phyloP scores from a whole-genome alignment of 2,113 vertebrate genomes.

The Sylvia atricapilla region DNA sequence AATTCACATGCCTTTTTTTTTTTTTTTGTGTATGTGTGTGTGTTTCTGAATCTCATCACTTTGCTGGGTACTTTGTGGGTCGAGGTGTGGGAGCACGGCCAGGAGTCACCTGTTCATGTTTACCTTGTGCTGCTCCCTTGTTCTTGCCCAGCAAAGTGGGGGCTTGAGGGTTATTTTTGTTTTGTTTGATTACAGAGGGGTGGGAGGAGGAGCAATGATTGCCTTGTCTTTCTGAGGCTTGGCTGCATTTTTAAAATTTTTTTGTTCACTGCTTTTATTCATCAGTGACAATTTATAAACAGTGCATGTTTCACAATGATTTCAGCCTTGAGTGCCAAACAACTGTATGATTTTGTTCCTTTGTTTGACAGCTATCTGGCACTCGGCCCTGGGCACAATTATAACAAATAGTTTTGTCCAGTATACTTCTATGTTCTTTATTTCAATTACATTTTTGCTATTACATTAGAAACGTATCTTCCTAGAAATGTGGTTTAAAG shows the following conservation, averaged over 20 bases:
- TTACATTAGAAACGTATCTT: background rate
- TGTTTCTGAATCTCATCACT: background rate
- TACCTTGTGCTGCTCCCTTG: fast-evolving
- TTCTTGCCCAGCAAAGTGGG: background rate
- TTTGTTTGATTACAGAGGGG: background rate
- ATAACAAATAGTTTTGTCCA: background rate
- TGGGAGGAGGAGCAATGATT: background rate
- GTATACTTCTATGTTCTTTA: background rate
- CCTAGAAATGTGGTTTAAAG: background rate
- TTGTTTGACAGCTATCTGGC: conserved; percentile 61
- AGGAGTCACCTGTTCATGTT: background rate
- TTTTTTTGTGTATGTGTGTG: no score
- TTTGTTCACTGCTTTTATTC: conserved; percentile 54
- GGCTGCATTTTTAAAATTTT: conserved; percentile 52
- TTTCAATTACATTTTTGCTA: background rate
- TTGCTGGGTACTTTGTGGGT: background rate
- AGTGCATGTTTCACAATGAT: conserved; percentile 54
- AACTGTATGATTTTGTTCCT: conserved; percentile 61
- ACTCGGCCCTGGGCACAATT: background rate
- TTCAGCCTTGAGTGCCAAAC: conserved; percentile 46
- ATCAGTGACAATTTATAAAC: conserved; percentile 58
- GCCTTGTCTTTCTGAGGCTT: conserved; percentile 29
- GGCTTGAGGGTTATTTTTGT: background rate
- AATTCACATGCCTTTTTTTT: background rate
- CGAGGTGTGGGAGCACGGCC: background rate